Percentiles rank a stretch among this genome's conserved stretches.
phyloP scores from a whole-genome alignment of 2,888 invertebrate genomes.

The Harmothoe impar region DNA sequence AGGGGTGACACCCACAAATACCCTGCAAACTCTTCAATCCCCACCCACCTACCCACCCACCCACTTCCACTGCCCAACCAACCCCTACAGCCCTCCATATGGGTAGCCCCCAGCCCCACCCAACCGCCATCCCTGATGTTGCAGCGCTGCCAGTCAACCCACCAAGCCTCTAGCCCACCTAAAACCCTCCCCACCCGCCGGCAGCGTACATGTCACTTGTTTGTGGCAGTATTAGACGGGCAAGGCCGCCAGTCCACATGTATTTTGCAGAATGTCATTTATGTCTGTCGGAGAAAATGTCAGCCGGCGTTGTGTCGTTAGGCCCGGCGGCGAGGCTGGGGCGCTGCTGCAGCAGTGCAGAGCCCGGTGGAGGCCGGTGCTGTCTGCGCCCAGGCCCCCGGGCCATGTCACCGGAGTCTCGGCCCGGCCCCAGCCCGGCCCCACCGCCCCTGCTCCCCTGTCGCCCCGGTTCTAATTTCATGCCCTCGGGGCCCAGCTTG shows the following conservation, averaged over 20 bases:
- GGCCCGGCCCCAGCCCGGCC: slow-evolving; percentile 23
- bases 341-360: not conserved
- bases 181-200: not conserved
- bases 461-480: slow-evolving; percentile 57
- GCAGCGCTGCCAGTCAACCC: no score
- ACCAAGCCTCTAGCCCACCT: no score
- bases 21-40: not conserved
- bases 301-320: slow-evolving; percentile 58
- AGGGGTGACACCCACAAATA: not conserved
- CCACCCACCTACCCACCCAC: slow-evolving; percentile 14
- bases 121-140: not conserved
- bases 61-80: not conserved
- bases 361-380: slow-evolving; percentile 23
- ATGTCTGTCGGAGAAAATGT: slow-evolving; percentile 58
- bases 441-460: not conserved
- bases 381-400: slow-evolving; percentile 46
- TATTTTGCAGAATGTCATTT: slow-evolving; percentile 63
- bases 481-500: slow-evolving; percentile 39
- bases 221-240: slow-evolving; percentile 42
- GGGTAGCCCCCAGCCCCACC: not conserved
- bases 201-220: slow-evolving; percentile 26
- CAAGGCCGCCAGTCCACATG: slow-evolving; percentile 48
- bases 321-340: slow-evolving; percentile 7
- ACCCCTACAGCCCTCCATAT: not conserved
- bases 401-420: slow-evolving; percentile 59